Base-by-base conservation (phyloP, 2,888 invertebrate genomes). In the Chelonus formosanus region DNA sequence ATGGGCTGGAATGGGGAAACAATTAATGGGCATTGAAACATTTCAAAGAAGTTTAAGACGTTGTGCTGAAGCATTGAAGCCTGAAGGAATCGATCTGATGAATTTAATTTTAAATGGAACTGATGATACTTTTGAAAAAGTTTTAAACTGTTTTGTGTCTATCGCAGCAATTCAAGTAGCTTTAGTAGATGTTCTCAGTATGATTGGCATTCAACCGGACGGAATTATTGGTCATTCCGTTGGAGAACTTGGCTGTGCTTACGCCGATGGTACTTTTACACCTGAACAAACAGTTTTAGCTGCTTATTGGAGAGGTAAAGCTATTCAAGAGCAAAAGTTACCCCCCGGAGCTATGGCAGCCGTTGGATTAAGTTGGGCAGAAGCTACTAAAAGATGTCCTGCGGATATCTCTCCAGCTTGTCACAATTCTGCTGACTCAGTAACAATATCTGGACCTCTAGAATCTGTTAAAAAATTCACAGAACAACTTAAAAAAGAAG, bases 151-250 rank as follows among this genome's bases (percentile, higher is more conserved):
- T 0, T 98, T 98, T 86, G 90, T 97, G 20, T 92, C 94, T 4
- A 98, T 98, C 80, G 96, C 97, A 45, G 95, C 97, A 57, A 92
- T 98, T 81, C 98, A 98, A 87, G 94, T 99, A 63, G 98, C 95
- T 40, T 86, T 98, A n/a, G 95, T 96, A 0, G 98, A 98, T 85
- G 85, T 96, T 62, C 86, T 99, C 70, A 89, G 87, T 65, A 86
- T 87, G 31, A 80, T 93, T 35, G 94, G 93, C 70, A 88, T 98
- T 53, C 86, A 88, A 63, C 96, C 98, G 3, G 96, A 98, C 84
- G 97, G 97, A 63, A 96, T 99, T 79, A 88, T 98, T 61, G 98
- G 98, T 0, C 98, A 99, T 85, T 98, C 97, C 43, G 94, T 94
- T 7, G 96, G 96, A 44, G 96, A 96, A 86, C 75, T 88, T 82